These are phyloP conservation scores for Strix uralensis DNA, from an alignment of 2,113 vertebrate species.

Conservation along the genomic window DNA sequence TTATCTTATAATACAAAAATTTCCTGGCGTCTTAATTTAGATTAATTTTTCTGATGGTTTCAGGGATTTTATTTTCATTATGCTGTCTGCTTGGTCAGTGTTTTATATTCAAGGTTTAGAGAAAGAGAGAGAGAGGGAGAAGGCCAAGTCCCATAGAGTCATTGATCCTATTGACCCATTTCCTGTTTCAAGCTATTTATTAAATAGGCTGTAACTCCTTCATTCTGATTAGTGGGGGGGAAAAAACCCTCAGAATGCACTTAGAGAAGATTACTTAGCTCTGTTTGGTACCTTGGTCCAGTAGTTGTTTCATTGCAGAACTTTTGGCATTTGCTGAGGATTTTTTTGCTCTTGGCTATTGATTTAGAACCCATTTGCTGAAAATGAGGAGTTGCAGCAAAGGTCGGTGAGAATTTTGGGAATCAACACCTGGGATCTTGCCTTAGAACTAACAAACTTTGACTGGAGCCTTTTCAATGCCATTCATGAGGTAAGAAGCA, in stretches of 20 bases:
- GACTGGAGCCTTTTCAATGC: constrained; percentile 94
- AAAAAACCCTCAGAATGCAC: constrained; percentile 25
- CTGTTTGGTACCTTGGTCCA: not conserved
- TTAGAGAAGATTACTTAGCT: constrained; percentile 60
- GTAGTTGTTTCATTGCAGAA: not conserved
- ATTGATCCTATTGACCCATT: constrained; percentile 60
- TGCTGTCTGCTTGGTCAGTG: constrained; percentile 23
- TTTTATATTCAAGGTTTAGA: constrained; percentile 50
- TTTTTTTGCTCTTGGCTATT: constrained; percentile 35
- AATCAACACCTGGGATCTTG: constrained; percentile 96
- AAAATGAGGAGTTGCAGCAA: constrained; percentile 88
- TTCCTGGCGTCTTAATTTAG: constrained; percentile 34
- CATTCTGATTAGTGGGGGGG: constrained; percentile 43
- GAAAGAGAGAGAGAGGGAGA: not conserved
- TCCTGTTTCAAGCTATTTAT: constrained; percentile 45
- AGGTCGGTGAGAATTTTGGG: constrained; percentile 86
- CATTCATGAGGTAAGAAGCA: constrained; percentile 86
- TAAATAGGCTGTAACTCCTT: constrained; percentile 60
- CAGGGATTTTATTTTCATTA: constrained; percentile 64
- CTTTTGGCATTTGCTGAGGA: constrained; percentile 15
- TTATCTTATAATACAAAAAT: constrained; percentile 43
- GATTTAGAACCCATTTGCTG: constrained; percentile 83
- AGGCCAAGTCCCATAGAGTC: constrained; percentile 16
- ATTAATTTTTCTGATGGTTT: constrained; percentile 51
- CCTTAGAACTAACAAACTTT: constrained; percentile 90